Evolutionary conservation across 2,113 vertebrate genomes (phyloP), one percentile per base, ranked within the genome.

Genomic region (Proteles cristata): DNA sequence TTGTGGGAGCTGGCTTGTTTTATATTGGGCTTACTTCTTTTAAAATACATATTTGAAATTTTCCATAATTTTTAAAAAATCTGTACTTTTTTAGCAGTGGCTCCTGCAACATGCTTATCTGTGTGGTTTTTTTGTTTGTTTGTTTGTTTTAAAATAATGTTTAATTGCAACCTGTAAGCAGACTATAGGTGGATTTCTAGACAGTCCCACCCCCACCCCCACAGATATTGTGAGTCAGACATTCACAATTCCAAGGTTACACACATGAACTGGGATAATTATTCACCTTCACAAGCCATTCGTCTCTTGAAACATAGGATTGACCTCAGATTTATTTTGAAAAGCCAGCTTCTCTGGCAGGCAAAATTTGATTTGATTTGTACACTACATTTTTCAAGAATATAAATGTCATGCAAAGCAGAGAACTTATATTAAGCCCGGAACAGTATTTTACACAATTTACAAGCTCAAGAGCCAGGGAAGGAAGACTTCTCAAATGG

Each of bases 291-390:
- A 87, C 23, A 53, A 80, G 26, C 15, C 35, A 65, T 86, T 33
- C 25, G 92, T 94, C 79, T 84, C n/a, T 96, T 92, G 85, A 88
- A 80, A 96, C 50, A 39, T 23, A 82, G 35, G 28, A 39, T 80
- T 76, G 65, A 91, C 39, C 11, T 94, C 45, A 73, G 28, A 85
- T 93, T 97, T 95, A 66, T 94, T 96, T 96, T 95, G 68, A 95
- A 97, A 97, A 93, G 83, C 45, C 61, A 94, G 0, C 39, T 86
- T 93, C 90, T 92, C 65, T 95, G 53, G 61, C 69, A 96, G 71
- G 19, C 33, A 94, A 90, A 84, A 79, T 86, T 68, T 89, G n/a
- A 90, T 80, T 80, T 94, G 87, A 80, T 90, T 76, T 82, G 50
- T 88, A 61, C 25, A 80, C 35, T 66, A 69, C 61, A 11, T 61